A percentile compares a stretch with the other conserved stretches of the same genome.
Conservation (phyloP, 2,113 vertebrate species). For the Psittacara wagleri region DNA sequence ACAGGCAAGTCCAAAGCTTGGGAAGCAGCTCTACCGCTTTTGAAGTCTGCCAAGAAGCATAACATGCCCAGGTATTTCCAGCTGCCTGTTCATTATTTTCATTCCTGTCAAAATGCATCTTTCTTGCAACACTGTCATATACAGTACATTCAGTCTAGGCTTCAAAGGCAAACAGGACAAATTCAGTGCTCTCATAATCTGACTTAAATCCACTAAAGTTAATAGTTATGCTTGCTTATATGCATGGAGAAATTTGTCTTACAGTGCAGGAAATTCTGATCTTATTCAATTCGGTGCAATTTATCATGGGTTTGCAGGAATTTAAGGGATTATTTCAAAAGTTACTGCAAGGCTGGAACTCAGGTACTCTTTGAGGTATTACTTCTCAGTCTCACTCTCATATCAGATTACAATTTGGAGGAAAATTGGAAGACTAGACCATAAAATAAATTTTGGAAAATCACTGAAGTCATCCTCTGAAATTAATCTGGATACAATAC, state of each 20-base stretch:
- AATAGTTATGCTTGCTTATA: neutral
- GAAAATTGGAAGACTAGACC: neutral
- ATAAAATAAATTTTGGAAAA: neutral
- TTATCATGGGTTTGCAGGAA: neutral
- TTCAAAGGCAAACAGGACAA: conserved; percentile 20
- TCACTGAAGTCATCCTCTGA: neutral
- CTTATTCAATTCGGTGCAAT: neutral
- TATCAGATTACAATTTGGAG: neutral
- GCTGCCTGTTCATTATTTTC: conserved; percentile 44
- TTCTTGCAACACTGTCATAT: neutral
- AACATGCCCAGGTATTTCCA: conserved; percentile 60
- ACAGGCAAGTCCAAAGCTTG: conserved; percentile 24
- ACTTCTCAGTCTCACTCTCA: neutral
- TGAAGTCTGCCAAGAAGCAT: conserved; percentile 19
- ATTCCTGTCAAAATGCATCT: conserved; percentile 57
- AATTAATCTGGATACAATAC: neutral
- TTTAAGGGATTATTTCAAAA: neutral
- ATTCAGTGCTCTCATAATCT: neutral
- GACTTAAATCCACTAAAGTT: neutral
- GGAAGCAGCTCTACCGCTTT: neutral
- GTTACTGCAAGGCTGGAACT: neutral
- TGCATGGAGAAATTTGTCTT: neutral
- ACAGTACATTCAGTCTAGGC: neutral
- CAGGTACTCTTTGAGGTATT: neutral
- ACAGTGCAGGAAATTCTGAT: neutral